Evolutionary conservation across 2,888 invertebrate genomes (phyloP), one percentile per base, ranked within the genome.

Genomic region (Busseola fusca): DNA sequence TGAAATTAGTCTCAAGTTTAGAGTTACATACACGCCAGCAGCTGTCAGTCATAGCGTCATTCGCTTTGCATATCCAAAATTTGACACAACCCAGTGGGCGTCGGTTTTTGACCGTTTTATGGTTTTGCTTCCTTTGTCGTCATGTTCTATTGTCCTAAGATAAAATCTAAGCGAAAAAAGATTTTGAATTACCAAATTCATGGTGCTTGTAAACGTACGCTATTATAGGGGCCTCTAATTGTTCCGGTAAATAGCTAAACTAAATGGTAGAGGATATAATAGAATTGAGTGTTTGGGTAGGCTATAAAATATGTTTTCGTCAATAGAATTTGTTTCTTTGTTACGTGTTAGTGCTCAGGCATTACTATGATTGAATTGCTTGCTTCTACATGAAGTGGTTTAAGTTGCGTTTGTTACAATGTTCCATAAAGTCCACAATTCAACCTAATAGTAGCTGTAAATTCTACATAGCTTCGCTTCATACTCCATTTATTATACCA

Each of bases 91-190:
- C 82, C 57, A 67, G 81, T 83, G 85, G 87, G 88, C 81, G 87
- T 58, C 69, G 83, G 86, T 84, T 84, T 87, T 83, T 86, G 87
- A 76, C 87, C 86, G 86, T 84, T 90, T 90, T 89, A 90, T 89
- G 84, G 82, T 69, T 81, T 86, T 73, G 78, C 81, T 85, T 87
- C 88, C 88, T 83, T 90, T 91, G 82, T 69, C 74, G 83, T 81
- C 74, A 78, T 76, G 73, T 68, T 70, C 76, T 84, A 84, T 86
- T 87, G 83, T 87, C 68, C 82, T 72, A 82, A 84, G 86, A 86
- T 87, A 82, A 81, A 78, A 80, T 82, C 84, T 82, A 70, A 79
- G 78, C 81, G 74, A 86, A 86, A 86, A 85, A 83, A 81, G 81
- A 74, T 80, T 82, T 82, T 81, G 80, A 84, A 84, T 82, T 74